Conservation (phyloP, 2,113 vertebrate genomes). For the Sciurus niger region DNA sequence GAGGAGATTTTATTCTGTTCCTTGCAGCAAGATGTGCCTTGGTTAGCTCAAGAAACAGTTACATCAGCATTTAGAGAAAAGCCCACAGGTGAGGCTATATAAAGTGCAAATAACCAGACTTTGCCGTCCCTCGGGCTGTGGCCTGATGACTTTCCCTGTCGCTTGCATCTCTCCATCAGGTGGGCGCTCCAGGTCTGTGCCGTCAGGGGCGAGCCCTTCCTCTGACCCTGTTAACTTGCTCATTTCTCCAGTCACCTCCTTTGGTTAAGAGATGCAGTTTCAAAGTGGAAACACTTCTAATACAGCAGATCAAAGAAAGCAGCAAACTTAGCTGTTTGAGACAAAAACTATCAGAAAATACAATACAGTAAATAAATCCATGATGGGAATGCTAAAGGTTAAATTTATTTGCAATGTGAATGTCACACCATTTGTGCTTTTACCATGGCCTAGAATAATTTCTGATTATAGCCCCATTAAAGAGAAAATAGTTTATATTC, state of each 20-base stretch:
- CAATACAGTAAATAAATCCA: neutral
- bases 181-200: neutral
- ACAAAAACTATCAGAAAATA: conserved; percentile 45
- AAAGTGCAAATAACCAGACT: neutral
- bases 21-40: neutral
- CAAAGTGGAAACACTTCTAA: conserved; percentile 36
- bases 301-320: neutral
- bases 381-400: conserved; percentile 2
- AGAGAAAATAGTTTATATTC: conserved; percentile 12
- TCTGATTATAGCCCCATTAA: conserved; percentile 6
- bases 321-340: neutral
- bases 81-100: neutral
- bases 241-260: neutral
- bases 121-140: neutral
- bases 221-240: conserved; percentile 3
- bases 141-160: neutral
- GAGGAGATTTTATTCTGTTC: neutral
- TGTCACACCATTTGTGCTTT: conserved; percentile 29
- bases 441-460: neutral
- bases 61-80: neutral
- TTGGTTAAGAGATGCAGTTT: conserved; percentile 37
- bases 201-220: neutral
- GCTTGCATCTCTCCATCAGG: neutral
- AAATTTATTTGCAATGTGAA: conserved; percentile 14
- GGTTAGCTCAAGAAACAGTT: neutral